Percentiles rank a stretch among this genome's conserved stretches.
phyloP scores from a whole-genome alignment of 1,140 invertebrate genomes.

The Fopius arisanus region DNA sequence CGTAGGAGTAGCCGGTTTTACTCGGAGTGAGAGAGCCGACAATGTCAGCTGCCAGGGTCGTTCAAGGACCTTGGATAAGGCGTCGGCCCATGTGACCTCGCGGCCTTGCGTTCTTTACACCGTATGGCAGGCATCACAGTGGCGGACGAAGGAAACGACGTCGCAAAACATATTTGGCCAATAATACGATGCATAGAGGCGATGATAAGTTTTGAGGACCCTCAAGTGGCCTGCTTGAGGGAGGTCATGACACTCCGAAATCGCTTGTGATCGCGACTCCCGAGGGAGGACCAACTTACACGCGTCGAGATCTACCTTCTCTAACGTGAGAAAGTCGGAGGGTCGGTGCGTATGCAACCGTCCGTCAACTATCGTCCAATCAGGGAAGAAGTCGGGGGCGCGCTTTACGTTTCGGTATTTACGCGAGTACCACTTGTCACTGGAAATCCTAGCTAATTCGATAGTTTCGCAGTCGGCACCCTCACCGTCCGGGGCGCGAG shows the following conservation, averaged over 20 bases:
- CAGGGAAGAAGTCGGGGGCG: constrained; percentile 20
- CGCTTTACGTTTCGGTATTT: constrained; percentile 3
- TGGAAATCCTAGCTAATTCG: no score
- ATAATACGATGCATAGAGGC: no score
- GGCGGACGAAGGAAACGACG: not conserved
- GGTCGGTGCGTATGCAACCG: constrained; percentile 29
- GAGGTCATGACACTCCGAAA: no score
- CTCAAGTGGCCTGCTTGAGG: no score
- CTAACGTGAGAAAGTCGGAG: not conserved
- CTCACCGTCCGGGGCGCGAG: no score
- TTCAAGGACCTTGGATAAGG: not conserved
- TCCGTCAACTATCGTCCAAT: constrained; percentile 24
- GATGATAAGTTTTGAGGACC: no score
- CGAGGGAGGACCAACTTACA: constrained; percentile 44
- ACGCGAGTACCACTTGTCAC: no score
- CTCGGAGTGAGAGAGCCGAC: not conserved
- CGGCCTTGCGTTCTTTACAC: not conserved
- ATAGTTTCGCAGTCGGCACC: no score
- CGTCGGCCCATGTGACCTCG: not conserved
- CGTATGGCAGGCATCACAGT: not conserved
- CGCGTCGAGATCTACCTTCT: constrained; percentile 18
- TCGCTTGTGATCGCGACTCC: constrained; percentile 12
- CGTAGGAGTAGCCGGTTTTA: not conserved
- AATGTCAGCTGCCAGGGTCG: no score
- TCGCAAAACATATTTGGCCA: not conserved